phyloP scores from a whole-genome alignment of 2,797 vertebrate genomes.

The Chaenodraco wilsoni region DNA sequence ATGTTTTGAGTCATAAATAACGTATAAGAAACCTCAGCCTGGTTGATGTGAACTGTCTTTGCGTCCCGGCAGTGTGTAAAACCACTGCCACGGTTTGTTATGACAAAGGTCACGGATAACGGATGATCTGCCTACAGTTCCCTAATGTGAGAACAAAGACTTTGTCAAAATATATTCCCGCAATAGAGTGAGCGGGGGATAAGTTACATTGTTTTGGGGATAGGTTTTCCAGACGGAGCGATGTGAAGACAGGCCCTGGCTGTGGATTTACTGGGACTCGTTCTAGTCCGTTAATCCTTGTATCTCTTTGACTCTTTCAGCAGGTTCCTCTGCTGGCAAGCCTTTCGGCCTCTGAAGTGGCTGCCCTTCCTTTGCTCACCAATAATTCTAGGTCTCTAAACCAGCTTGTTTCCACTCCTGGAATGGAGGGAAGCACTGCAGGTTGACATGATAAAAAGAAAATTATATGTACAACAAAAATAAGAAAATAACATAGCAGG shows the following conservation, averaged over 20 bases:
- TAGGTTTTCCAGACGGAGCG: constrained; percentile 76
- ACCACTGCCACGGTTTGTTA: constrained; percentile 74
- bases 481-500: background rate
- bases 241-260: constrained; percentile 77
- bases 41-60: constrained; percentile 46
- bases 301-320: constrained; percentile 74
- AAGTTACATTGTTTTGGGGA: constrained; percentile 80
- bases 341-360: constrained; percentile 41
- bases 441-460: constrained; percentile 7
- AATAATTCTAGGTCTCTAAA: constrained; percentile 29
- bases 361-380: constrained; percentile 48
- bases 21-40: constrained; percentile 35
- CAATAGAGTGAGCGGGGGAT: constrained; percentile 70
- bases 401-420: constrained; percentile 8
- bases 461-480: background rate
- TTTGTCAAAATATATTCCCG: constrained; percentile 82
- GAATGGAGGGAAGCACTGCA: background rate
- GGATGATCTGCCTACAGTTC: constrained; percentile 80
- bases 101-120: constrained; percentile 83
- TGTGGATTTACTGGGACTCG: constrained; percentile 76
- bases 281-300: constrained; percentile 80
- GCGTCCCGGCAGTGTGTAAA: constrained; percentile 66
- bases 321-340: constrained; percentile 58
- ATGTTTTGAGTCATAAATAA: constrained; percentile 17
- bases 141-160: constrained; percentile 84